Evolutionary conservation across 2,888 invertebrate genomes (phyloP).

Genomic region (Pollenia amentaria): DNA sequence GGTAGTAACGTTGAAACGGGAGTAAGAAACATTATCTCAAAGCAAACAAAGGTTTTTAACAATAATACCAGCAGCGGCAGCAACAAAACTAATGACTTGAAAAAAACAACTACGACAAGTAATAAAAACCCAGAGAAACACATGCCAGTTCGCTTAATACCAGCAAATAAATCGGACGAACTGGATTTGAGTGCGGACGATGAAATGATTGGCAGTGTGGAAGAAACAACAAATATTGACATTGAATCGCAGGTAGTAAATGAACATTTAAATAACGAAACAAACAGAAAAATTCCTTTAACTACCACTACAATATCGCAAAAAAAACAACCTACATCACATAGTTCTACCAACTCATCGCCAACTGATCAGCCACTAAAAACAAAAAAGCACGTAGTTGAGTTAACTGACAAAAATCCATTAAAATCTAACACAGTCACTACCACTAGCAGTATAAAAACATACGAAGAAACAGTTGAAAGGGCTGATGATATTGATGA

Average conservation of each 20-base stretch:
- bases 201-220: constrained; percentile 44
- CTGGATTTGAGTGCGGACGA: constrained; percentile 50
- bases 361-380: constrained; percentile 50
- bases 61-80: constrained; percentile 19
- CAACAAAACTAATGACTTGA: constrained; percentile 61
- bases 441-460: constrained; percentile 37
- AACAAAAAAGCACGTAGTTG: constrained; percentile 67
- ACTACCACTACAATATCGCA: constrained; percentile 7
- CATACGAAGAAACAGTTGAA: constrained; percentile 40
- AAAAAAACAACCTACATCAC: constrained; percentile 32
- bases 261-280: constrained; percentile 46
- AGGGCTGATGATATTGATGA: constrained; percentile 77
- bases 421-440: constrained; percentile 63
- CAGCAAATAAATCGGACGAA: constrained; percentile 56
- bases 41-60: constrained; percentile 67
- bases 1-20: constrained; percentile 64
- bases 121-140: constrained; percentile 61
- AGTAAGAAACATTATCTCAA: constrained; percentile 63
- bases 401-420: constrained; percentile 57
- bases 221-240: constrained; percentile 45
- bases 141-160: constrained; percentile 58
- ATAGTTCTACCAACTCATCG: constrained; percentile 70
- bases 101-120: constrained; percentile 38
- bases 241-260: constrained; percentile 48
- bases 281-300: constrained; percentile 58